These are phyloP conservation scores for Patella pellucida DNA, from an alignment of 2,888 invertebrate genomes.

Conservation along the genomic window DNA sequence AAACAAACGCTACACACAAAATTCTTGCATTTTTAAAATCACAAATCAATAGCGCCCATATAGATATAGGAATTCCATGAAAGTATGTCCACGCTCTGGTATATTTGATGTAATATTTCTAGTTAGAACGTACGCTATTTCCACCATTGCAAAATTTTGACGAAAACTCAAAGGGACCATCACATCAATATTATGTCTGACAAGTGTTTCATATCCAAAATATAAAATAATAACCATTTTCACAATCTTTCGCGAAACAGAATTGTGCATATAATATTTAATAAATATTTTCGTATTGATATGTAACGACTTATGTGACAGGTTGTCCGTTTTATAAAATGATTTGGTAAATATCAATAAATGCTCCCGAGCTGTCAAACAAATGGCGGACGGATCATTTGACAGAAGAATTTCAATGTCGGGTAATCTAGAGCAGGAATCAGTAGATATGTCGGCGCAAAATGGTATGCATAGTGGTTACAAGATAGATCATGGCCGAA, in stretches of 20 bases:
- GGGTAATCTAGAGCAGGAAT: not conserved
- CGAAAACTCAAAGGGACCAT: not conserved
- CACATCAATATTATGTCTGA: too few species aligned
- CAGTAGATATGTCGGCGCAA: conserved; percentile 19
- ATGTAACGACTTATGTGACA: not conserved
- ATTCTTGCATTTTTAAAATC: not conserved
- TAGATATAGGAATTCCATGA: not conserved
- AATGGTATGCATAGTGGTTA: conserved; percentile 39
- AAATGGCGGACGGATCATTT: conserved; percentile 5
- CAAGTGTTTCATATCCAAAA: too few species aligned
- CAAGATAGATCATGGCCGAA: conserved; percentile 67
- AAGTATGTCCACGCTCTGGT: not conserved
- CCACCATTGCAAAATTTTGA: conserved; percentile 10
- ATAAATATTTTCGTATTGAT: not conserved
- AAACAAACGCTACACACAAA: not conserved
- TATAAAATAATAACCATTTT: too few species aligned
- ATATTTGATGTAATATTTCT: not conserved
- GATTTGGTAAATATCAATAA: not conserved
- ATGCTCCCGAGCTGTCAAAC: conserved; percentile 4
- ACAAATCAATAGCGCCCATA: not conserved
- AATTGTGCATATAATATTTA: not conserved
- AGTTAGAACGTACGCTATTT: not conserved
- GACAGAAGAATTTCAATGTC: not conserved
- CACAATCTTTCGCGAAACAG: too few species aligned
- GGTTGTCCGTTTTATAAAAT: not conserved